phyloP scores from a whole-genome alignment of 2,888 invertebrate species.

The Pelosia muscerda region DNA sequence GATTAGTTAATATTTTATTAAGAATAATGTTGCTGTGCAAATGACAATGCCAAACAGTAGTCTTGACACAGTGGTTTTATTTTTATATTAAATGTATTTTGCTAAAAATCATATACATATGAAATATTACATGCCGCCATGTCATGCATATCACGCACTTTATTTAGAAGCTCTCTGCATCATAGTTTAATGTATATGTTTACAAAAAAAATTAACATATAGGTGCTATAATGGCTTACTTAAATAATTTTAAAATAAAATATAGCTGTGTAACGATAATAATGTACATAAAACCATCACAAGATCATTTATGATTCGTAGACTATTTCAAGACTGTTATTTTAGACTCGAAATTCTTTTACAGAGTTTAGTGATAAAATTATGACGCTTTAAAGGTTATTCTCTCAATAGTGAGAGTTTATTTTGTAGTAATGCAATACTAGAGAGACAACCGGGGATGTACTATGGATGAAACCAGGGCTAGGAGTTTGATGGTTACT shows the following conservation, averaged over 20 bases:
- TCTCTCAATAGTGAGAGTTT: constrained; percentile 7
- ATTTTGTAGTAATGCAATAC: constrained; percentile 10
- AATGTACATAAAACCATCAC: constrained; percentile 65
- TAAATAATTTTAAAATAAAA: constrained; percentile 60
- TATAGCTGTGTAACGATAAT: constrained; percentile 45
- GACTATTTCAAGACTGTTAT: constrained; percentile 61
- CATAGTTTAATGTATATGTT: constrained; percentile 42
- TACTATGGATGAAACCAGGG: not conserved
- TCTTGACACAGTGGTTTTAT: constrained; percentile 50
- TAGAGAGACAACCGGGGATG: not conserved
- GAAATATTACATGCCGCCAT: constrained; percentile 29
- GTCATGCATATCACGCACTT: constrained; percentile 28
- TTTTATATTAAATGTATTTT: constrained; percentile 56
- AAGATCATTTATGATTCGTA: constrained; percentile 48
- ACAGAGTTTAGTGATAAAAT: constrained; percentile 59
- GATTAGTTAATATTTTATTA: constrained; percentile 42
- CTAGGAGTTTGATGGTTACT: constrained; percentile 9
- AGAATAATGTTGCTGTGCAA: constrained; percentile 57
- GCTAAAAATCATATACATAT: constrained; percentile 39
- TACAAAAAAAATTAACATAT: constrained; percentile 58
- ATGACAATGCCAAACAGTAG: constrained; percentile 56
- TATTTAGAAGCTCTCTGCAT: constrained; percentile 54
- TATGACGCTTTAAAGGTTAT: constrained; percentile 60
- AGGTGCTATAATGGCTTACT: constrained; percentile 82
- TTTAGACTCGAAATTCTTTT: constrained; percentile 46